These are phyloP conservation scores for Gymnorhina tibicen DNA, from an alignment of 2,113 vertebrate species.

Conservation along the genomic window DNA sequence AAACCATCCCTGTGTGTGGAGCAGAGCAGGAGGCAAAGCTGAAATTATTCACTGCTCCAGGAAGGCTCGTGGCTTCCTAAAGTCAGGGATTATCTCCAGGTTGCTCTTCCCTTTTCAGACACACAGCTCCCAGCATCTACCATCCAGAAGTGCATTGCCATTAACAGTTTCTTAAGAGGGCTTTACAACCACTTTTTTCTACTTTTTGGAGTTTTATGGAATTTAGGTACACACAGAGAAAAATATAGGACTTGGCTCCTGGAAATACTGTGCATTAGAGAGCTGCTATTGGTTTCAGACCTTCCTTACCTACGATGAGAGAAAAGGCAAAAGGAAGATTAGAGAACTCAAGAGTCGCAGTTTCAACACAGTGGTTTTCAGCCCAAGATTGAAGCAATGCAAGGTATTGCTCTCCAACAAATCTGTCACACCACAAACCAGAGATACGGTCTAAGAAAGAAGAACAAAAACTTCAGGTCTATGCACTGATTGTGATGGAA, in stretches of 20 bases:
- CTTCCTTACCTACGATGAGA: rapidly evolving
- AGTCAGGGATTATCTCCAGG: not conserved
- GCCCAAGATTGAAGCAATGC: not conserved
- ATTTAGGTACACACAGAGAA: not conserved
- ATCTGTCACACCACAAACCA: not conserved
- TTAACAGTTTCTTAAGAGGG: not conserved
- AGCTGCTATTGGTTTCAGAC: not conserved
- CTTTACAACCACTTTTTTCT: not conserved
- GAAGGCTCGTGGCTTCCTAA: not conserved
- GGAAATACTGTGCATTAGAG: not conserved
- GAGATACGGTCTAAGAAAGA: not conserved
- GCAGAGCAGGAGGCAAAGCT: not conserved
- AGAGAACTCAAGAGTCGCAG: rapidly evolving
- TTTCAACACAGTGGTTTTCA: not conserved
- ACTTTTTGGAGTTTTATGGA: not conserved
- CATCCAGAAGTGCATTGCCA: not conserved
- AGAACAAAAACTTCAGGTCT: not conserved
- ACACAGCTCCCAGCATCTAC: not conserved
- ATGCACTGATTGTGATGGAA: not conserved
- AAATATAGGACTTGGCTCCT: not conserved
- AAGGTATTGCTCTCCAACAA: not conserved
- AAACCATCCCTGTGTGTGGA: not conserved
- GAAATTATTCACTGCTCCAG: not conserved
- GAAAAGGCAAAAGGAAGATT: not conserved
- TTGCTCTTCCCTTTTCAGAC: not conserved